Evolutionary conservation across 2,113 vertebrate species (phyloP).

Genomic region (Megaleporinus macrocephalus): DNA sequence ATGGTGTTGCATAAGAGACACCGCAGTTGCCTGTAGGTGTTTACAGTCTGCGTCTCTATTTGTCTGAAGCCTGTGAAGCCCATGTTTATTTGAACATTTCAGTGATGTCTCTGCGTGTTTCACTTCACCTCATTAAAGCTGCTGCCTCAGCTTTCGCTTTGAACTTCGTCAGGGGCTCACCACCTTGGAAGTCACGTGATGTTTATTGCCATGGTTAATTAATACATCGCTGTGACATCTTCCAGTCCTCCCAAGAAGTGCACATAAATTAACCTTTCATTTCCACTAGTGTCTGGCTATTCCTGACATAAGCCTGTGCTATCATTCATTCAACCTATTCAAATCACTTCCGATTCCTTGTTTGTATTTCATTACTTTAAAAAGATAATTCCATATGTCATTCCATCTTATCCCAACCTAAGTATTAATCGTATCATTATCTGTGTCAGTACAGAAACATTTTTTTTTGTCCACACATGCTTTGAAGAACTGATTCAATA

Average conservation of each 20-base stretch:
- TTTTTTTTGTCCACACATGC: no score
- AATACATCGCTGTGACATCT: neutral
- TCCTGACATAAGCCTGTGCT: neutral
- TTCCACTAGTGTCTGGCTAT: neutral
- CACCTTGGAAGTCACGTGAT: neutral
- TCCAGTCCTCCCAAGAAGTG: neutral
- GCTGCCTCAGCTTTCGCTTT: neutral
- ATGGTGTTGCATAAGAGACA: slow-evolving; percentile 10
- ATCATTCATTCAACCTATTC: no score
- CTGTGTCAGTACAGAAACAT: no score
- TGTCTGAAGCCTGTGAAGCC: neutral
- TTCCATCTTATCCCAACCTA: no score
- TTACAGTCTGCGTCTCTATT: slow-evolving; percentile 24
- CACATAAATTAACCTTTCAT: neutral
- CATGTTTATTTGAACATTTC: slow-evolving; percentile 14
- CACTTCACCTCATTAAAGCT: slow-evolving; percentile 10
- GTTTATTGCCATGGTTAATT: neutral
- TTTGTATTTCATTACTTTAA: no score
- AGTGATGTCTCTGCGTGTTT: neutral
- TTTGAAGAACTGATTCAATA: no score
- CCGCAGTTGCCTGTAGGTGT: slow-evolving; percentile 12
- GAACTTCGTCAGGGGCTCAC: neutral
- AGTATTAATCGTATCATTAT: no score
- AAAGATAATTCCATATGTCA: no score
- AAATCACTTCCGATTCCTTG: no score